Base-by-base conservation (phyloP, 2,888 invertebrate species). In the Eilema sororculum region DNA sequence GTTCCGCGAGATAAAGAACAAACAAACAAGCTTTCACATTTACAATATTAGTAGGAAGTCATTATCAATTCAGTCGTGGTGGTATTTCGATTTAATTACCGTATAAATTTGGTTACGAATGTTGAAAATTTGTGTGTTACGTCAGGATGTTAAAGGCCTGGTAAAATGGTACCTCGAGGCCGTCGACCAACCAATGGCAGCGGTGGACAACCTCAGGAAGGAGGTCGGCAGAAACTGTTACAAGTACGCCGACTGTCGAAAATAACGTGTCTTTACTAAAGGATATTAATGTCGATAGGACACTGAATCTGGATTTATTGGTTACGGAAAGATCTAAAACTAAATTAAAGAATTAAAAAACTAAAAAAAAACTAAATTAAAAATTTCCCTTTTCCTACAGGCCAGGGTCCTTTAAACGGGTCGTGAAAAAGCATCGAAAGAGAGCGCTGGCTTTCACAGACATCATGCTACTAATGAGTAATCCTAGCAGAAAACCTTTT, bases 201-300 rank as follows among this genome's bases (percentile, higher is more conserved):
- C 70, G 71, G 77, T 78, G 76, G 74, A 77, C 78, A 82, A 76
- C 76, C 80, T 81, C 80, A 77, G 75, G 78, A 79, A 84, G 77
- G 83, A 82, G 83, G 81, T 77, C 84, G 80, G 37, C 71, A 70
- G 71, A 80, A 84, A 81, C 72, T 66, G 77, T 77, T 79, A 82
- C 82, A 84, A 78, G 74, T 82, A 67, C 79, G 69, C 66, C 75
- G 68, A 78, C 73, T 74, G 78, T 74, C 77, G 69, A 80, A 80
- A 80, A 78, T 68, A 63, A 28, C 52, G 28, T 61, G 41, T 59
- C 63, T 73, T 74, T 73, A 37, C 65, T 64, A 71, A 73, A 66
- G 72, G 73, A 76, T 69, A 75, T 63, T 65, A 30, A 69, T 10
- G 63, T 24, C 66, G 25, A 24, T 67, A 68, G 52, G 58, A 72